These are phyloP conservation scores for Tupaia chinensis DNA, from an alignment of 2,113 vertebrate genomes.

Conservation along the genomic window DNA sequence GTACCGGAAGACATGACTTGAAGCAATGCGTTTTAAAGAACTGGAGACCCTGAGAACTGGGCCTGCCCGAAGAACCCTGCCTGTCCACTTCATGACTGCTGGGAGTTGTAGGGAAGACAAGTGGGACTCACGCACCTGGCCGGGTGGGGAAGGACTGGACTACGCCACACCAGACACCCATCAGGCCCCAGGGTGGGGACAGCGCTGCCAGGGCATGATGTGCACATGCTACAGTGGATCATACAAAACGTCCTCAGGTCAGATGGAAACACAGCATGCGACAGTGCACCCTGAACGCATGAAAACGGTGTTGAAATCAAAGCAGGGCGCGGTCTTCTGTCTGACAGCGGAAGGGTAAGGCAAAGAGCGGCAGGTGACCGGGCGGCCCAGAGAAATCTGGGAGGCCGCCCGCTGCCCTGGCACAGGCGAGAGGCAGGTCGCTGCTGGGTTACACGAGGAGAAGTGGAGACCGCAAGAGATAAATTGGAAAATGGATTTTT, in stretches of 20 bases:
- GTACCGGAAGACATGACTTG: fast-evolving
- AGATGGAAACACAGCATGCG: too few relatives aligned
- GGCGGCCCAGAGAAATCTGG: not conserved
- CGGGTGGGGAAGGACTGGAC: not conserved
- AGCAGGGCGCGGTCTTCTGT: not conserved
- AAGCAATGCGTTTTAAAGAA: not conserved
- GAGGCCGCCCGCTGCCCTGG: fast-evolving
- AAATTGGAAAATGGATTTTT: slow-evolving; percentile 68
- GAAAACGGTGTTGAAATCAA: fast-evolving
- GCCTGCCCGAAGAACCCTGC: not conserved
- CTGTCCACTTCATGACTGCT: not conserved
- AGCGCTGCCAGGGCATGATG: too few relatives aligned
- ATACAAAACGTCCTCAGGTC: not conserved
- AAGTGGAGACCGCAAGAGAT: slow-evolving; percentile 10
- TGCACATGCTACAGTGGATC: fast-evolving
- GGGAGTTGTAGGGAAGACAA: not conserved
- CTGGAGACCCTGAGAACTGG: fast-evolving
- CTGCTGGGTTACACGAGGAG: not conserved
- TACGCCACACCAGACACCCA: fast-evolving
- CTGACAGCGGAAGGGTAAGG: fast-evolving
- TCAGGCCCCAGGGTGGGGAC: not conserved
- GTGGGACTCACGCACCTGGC: fast-evolving
- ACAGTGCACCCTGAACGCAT: too few relatives aligned
- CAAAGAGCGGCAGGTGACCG: fast-evolving
- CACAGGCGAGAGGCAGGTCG: not conserved